phyloP scores from a whole-genome alignment of 2,797 vertebrate genomes.

The Thamnophis elegans region DNA sequence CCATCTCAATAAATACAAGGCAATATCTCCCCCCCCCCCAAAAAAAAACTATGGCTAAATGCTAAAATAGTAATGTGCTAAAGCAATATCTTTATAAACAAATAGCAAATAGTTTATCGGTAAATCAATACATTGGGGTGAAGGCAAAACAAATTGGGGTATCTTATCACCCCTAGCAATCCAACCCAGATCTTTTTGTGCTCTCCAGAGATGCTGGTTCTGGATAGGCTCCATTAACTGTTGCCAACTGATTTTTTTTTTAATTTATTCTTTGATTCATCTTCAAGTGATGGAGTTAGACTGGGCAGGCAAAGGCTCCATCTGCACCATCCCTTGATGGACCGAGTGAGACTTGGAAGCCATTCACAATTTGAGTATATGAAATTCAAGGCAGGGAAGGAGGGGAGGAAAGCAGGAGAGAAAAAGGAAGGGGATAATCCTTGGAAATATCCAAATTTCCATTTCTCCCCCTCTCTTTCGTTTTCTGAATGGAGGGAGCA shows the following conservation, averaged over 20 bases:
- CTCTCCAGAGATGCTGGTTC: conserved; percentile 65
- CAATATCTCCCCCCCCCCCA: not conserved
- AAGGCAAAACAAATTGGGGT: not conserved
- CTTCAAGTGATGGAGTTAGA: conserved; percentile 67
- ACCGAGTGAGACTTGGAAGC: conserved; percentile 59
- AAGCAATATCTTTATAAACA: not conserved
- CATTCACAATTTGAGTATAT: conserved; percentile 39
- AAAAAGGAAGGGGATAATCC: conserved; percentile 15
- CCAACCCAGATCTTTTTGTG: conserved; percentile 40
- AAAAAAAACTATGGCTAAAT: not conserved
- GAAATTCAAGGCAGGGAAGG: conserved; percentile 37
- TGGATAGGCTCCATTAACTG: conserved; percentile 68
- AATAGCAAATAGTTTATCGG: not conserved
- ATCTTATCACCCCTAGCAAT: conserved; percentile 51
- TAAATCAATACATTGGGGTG: not conserved
- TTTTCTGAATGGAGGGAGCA: not conserved
- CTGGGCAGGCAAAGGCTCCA: conserved; percentile 66
- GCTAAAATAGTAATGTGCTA: not conserved
- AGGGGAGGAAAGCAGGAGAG: not conserved
- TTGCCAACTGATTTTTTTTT: conserved; percentile 64
- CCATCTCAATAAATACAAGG: not conserved
- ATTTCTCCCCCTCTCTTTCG: not conserved
- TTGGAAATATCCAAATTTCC: conserved; percentile 23
- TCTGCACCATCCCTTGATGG: conserved; percentile 64
- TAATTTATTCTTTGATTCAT: conserved; percentile 63